A percentile compares a stretch with the other conserved stretches of the same genome.
Evolutionary conservation across 2,113 vertebrate species (phyloP).

Genomic region (Charadrius vociferus): DNA sequence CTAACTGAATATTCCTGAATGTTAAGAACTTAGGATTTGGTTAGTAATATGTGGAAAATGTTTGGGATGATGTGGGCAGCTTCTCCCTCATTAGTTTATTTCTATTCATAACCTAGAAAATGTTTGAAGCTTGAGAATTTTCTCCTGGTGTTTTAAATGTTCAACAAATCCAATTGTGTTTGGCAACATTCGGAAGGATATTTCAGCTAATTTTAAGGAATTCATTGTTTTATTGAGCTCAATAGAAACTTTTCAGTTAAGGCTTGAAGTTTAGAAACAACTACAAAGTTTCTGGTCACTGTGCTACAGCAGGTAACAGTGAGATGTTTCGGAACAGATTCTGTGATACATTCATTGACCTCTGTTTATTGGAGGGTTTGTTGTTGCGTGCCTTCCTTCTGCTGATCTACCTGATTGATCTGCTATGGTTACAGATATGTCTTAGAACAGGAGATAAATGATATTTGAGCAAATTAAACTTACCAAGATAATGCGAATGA

Average conservation of each 20-base stretch:
- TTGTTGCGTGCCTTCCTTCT: neutral
- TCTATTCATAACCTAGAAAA: neutral
- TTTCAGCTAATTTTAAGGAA: slow-evolving; percentile 12
- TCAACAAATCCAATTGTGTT: neutral
- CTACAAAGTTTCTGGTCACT: neutral
- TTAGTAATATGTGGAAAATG: neutral
- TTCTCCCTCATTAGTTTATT: neutral
- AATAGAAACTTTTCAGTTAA: neutral
- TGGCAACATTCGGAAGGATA: neutral
- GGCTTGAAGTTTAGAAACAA: neutral
- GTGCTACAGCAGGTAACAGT: neutral
- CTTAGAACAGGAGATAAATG: neutral
- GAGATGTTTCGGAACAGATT: neutral
- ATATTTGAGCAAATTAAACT: slow-evolving; percentile 3
- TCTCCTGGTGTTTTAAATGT: neutral
- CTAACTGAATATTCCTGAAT: neutral
- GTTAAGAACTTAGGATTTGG: neutral
- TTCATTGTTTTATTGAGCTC: neutral
- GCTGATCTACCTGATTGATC: neutral
- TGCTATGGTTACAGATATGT: neutral
- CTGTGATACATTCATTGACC: neutral
- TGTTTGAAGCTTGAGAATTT: neutral
- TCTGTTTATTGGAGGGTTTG: neutral
- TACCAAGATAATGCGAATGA: neutral
- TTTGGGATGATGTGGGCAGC: neutral